Base-by-base conservation (phyloP, 2,113 vertebrate genomes). In the Mesembrinibis cayennensis region DNA sequence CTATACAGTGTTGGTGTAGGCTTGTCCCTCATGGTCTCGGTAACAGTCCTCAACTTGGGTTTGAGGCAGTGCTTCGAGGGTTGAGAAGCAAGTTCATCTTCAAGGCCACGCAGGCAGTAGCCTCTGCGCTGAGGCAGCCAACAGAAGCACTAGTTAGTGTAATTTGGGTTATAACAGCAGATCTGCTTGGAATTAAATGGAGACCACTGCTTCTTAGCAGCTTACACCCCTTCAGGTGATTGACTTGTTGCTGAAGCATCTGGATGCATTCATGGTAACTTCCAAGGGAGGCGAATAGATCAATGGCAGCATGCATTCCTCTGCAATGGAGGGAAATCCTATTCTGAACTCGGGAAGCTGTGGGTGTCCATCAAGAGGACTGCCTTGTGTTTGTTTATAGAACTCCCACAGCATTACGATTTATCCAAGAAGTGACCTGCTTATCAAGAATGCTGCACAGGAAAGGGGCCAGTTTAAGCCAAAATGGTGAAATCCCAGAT, bases 301-400 rank as follows among this genome's bases (percentile, higher is more conserved):
- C 0, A 0, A 49, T 36, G 42, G 59, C 55, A 49, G 18, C 2
- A 1, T 26, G 11, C 2, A 4, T 40, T 30, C 34, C 36, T 13
- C 65, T 1, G 1, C 32, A 49, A 5, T 2, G 20, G 45, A 63
- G 56, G 50, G 56, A 88, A 84, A 79, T 70, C 47, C 21, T 4
- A 0, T 30, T 63, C 44, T 61, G 81, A 56, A 34, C 49, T 36
- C 0, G 0, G 32, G 69, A 82, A 49, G 23, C 42, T 49, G 15
- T 66, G 71, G 19, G 15, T 72, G 17, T 10, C 44, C 52, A 32
- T 72, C 58, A 49, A 29, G 29, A 49, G 44, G 16, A 61, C 30
- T 47, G 38, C 13, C 23, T 72, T 87, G 15, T 56, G 19, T 30
- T 53, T 56, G 47, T 44, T 47, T 61, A 13, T 38, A 23, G 30